Evolutionary conservation across 2,113 vertebrate genomes (phyloP).

Genomic region (Spea multiplicata): DNA sequence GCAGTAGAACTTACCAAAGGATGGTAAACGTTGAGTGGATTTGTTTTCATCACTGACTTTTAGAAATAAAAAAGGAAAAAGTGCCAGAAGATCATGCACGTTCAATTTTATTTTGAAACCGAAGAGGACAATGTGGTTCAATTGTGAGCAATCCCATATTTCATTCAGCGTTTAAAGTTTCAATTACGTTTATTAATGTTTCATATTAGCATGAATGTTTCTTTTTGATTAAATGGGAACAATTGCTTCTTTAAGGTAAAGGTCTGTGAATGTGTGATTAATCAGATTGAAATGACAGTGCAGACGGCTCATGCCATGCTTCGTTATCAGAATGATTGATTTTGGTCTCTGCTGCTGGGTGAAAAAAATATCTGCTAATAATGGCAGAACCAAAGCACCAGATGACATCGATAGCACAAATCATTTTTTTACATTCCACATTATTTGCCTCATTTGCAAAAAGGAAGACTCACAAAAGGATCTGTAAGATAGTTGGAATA

Average conservation of each 20-base stretch:
- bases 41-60: background rate
- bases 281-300: slow-evolving; percentile 76
- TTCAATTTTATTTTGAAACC: slow-evolving; percentile 54
- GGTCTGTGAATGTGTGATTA: slow-evolving; percentile 73
- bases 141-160: slow-evolving; percentile 55
- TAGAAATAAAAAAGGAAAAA: background rate
- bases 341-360: slow-evolving; percentile 64
- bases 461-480: slow-evolving; percentile 50
- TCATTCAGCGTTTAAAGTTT: slow-evolving; percentile 59
- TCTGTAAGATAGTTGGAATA: slow-evolving; percentile 64
- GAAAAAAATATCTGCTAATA: slow-evolving; percentile 77
- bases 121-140: slow-evolving; percentile 60
- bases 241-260: slow-evolving; percentile 78
- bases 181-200: slow-evolving; percentile 66
- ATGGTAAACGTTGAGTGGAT: background rate
- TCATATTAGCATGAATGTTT: slow-evolving; percentile 65
- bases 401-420: slow-evolving; percentile 68
- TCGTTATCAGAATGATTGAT: slow-evolving; percentile 78
- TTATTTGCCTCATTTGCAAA: slow-evolving; percentile 68
- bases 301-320: slow-evolving; percentile 71
- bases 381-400: slow-evolving; percentile 65
- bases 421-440: slow-evolving; percentile 61
- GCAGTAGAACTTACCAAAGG: background rate
- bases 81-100: background rate
- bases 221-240: slow-evolving; percentile 77